Conservation (phyloP, 2,113 vertebrate species). For the Pterocles gutturalis region DNA sequence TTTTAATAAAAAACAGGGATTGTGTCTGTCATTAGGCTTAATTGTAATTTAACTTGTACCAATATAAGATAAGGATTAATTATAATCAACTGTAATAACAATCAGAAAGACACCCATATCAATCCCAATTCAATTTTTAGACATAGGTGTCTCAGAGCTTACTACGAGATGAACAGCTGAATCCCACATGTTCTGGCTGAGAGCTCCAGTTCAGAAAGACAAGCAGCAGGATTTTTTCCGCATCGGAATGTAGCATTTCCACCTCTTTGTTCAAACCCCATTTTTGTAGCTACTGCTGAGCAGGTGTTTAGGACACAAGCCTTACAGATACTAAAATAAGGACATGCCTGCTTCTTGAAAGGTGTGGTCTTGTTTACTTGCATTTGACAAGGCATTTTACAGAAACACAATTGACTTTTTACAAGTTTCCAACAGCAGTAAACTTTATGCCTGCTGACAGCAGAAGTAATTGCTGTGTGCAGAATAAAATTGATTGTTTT, state of each 20-base stretch:
- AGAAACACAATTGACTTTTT: conserved; percentile 43
- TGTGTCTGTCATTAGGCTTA: background rate
- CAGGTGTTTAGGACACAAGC: background rate
- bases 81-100: background rate
- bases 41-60: background rate
- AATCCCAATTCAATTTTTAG: background rate
- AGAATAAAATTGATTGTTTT: conserved; percentile 34
- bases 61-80: background rate
- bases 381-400: background rate
- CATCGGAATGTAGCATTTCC: background rate
- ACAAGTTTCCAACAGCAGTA: conserved; percentile 46
- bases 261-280: background rate
- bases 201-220: background rate
- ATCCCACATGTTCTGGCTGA: background rate
- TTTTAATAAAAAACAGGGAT: background rate
- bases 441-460: conserved; percentile 52
- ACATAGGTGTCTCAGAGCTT: background rate
- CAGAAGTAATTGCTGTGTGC: conserved; percentile 62
- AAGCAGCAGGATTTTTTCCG: background rate
- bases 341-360: background rate
- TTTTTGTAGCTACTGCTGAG: background rate
- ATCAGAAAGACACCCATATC: background rate
- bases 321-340: background rate
- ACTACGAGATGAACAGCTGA: background rate
- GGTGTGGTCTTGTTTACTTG: conserved; percentile 9